phyloP scores from a whole-genome alignment of 2,797 vertebrate genomes.

The Prionace glauca region DNA sequence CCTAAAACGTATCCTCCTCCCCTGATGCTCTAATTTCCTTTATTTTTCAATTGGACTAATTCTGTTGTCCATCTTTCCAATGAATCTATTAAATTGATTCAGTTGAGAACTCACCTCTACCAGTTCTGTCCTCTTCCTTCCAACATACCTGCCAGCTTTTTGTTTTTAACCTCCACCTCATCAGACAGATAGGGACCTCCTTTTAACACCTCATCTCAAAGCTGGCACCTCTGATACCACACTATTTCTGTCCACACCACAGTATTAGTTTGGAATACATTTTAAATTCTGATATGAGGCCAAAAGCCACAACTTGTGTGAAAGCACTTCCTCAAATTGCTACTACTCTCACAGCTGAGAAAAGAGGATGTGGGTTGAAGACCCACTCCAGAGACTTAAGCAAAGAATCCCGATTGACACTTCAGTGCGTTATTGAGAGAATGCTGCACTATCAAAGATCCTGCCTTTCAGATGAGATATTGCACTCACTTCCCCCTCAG shows the following conservation, averaged over 20 bases:
- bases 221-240: neutral
- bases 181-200: neutral
- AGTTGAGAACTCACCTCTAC: neutral
- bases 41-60: neutral
- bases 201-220: neutral
- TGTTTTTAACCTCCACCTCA: neutral
- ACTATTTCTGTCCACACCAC: neutral
- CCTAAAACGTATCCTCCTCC: neutral
- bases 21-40: neutral
- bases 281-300: neutral
- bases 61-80: neutral
- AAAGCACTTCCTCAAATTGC: neutral
- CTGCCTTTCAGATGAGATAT: neutral
- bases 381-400: neutral
- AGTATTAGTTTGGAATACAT: neutral
- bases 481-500: neutral
- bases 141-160: neutral
- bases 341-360: neutral
- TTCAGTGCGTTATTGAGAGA: neutral
- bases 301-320: neutral
- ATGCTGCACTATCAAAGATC: neutral
- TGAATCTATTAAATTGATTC: neutral
- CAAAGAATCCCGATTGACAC: neutral
- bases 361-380: neutral
- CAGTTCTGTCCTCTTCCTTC: neutral